phyloP scores from a whole-genome alignment of 2,888 invertebrate species.

The Hemistola chrysoprasaria region DNA sequence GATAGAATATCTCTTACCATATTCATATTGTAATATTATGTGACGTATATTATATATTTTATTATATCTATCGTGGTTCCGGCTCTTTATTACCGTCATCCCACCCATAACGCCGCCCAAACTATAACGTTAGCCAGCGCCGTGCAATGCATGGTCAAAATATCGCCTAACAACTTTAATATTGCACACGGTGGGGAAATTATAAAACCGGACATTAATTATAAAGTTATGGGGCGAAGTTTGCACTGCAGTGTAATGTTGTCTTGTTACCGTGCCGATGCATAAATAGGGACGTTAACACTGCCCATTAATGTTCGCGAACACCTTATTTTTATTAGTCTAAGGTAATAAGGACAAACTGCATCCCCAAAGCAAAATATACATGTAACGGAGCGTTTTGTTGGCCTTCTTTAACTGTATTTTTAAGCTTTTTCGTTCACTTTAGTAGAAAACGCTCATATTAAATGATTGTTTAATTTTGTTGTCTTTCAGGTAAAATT shows the following conservation, averaged over 20 bases:
- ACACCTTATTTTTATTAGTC: constrained; percentile 48
- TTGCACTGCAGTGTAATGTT: constrained; percentile 58
- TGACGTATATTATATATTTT: too few species aligned
- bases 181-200: constrained; percentile 52
- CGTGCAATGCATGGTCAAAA: constrained; percentile 44
- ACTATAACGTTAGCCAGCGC: constrained; percentile 31
- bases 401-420: not conserved
- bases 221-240: constrained; percentile 57
- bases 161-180: constrained; percentile 52
- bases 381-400: constrained; percentile 20
- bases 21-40: too few species aligned
- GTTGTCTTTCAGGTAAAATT: too few species aligned
- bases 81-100: not conserved
- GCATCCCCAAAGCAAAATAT: constrained; percentile 38
- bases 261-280: constrained; percentile 60
- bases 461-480: too few species aligned
- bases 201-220: constrained; percentile 65
- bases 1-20: too few species aligned
- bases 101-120: constrained; percentile 28
- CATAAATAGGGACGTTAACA: constrained; percentile 59
- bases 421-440: too few species aligned
- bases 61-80: too few species aligned
- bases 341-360: constrained; percentile 42
- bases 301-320: constrained; percentile 47
- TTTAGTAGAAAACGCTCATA: too few species aligned